Base-by-base conservation (phyloP, 2,888 invertebrate species). In the Tanytarsus gracilentus region DNA sequence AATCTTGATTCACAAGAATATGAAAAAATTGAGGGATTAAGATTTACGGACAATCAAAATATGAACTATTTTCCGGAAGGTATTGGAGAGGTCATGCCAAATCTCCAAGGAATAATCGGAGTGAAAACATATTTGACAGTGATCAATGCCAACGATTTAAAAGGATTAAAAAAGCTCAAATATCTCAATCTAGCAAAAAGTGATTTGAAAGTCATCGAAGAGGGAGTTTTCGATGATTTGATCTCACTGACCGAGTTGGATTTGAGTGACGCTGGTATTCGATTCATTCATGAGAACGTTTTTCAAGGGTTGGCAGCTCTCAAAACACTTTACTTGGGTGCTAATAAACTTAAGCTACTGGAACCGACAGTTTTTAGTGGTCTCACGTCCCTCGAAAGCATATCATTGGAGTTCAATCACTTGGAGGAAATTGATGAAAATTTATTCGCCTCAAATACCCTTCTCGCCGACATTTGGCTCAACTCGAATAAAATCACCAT, bases 181-280 rank as follows among this genome's bases (percentile, higher is more conserved):
- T 39, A 56, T 26, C 7, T 40, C 8, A 40, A 14, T 14, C 14
- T 56, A 6, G 26, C 21, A 11, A 23, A 39, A 8, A 56, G 23
- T 11, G 55, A 56, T 14, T 36, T 56, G 14, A 56, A 26, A 9
- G 40, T 56, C 2, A 56, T 56, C 9, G 40, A 56, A 39, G 39
- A 26, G 14, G 40, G 26, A 26, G 21, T 40, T 16, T 56, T 56
- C 8, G 14, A 9, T 26, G 56, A 49, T 33, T 52, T 63, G 16
- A 48, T 39, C 21, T 36, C 49, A 11, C 50, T 64, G 11, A 39
- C 62, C 52, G 51, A 51, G 60, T 53, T 64, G 6, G 62, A 62
- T 61, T 30, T 64, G 9, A 64, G 62, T 25, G 61, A 63, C 23
- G 63, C 62, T 60, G 53, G 62, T 30, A 62, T 64, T 11, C 53